phyloP scores from a whole-genome alignment of 2,113 vertebrate genomes.

The Pterocles orientalis region DNA sequence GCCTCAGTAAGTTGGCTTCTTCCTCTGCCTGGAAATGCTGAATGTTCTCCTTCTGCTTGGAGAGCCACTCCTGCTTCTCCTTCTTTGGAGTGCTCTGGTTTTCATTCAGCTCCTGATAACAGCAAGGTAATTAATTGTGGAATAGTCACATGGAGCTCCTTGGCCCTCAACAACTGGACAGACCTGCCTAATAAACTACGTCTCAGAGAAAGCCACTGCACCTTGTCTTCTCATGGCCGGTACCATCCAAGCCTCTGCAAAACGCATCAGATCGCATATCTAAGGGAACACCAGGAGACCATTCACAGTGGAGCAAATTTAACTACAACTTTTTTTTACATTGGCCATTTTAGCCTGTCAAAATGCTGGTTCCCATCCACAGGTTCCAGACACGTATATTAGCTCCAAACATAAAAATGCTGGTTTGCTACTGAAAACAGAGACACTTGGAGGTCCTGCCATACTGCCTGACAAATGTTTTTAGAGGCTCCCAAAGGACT shows the following conservation, averaged over 20 bases:
- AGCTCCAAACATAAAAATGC: not conserved
- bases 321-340: not conserved
- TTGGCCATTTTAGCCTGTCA: not conserved
- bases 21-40: conserved; percentile 98
- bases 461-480: not conserved
- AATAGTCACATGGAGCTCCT: not conserved
- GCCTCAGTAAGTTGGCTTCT: conserved; percentile 92
- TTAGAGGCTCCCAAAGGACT: not conserved
- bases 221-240: not conserved
- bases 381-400: not conserved
- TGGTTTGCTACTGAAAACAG: not conserved
- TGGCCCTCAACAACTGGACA: not conserved
- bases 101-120: conserved; percentile 91
- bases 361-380: not conserved
- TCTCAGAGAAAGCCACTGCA: not conserved
- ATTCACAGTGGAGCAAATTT: not conserved
- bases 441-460: not conserved
- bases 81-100: conserved; percentile 99
- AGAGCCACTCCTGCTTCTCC: conserved; percentile 98
- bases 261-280: not conserved
- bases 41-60: conserved; percentile 98
- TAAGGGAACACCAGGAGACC: not conserved
- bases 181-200: not conserved
- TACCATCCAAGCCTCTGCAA: not conserved
- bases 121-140: conserved; percentile 23